These are phyloP conservation scores for Carassius gibelio DNA, from an alignment of 2,113 vertebrate species.

Conservation along the genomic window DNA sequence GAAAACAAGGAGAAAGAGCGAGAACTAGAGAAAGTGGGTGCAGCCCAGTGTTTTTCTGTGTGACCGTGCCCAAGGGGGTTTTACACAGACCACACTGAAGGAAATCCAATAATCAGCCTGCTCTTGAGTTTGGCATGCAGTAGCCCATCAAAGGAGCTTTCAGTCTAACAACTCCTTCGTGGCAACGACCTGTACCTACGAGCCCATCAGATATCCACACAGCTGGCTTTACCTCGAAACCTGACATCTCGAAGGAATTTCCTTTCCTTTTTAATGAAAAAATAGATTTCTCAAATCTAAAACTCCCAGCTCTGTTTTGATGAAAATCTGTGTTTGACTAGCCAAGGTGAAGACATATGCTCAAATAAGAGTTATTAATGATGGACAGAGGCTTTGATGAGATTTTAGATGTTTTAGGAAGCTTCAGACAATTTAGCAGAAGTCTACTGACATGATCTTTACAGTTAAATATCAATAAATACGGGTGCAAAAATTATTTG, in stretches of 20 bases:
- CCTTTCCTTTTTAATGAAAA: neutral
- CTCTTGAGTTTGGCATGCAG: slow-evolving; percentile 6
- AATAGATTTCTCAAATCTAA: neutral
- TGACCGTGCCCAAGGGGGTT: neutral
- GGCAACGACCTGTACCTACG: neutral
- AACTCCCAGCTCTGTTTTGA: neutral
- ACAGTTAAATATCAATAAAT: too few relatives aligned
- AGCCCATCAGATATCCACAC: slow-evolving; percentile 23
- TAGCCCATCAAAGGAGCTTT: slow-evolving; percentile 2
- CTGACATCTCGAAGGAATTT: neutral
- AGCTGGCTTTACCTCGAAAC: slow-evolving; percentile 13
- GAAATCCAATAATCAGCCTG: slow-evolving; percentile 38
- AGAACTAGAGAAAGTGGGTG: neutral
- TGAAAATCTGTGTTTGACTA: slow-evolving; percentile 8
- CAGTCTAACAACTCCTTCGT: slow-evolving; percentile 25
- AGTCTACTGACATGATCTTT: too few relatives aligned
- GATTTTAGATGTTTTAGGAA: neutral
- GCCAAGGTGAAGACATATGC: neutral
- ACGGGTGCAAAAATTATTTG: too few relatives aligned
- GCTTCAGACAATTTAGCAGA: neutral
- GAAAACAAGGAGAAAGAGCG: neutral
- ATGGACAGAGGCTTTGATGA: neutral
- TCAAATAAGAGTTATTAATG: neutral
- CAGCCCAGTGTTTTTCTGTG: slow-evolving; percentile 3
- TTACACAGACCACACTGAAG: slow-evolving; percentile 38